Percentiles rank a stretch among this genome's conserved stretches.
Evolutionary conservation across 2,113 vertebrate genomes (phyloP).

Genomic region (Ursus arctos): DNA sequence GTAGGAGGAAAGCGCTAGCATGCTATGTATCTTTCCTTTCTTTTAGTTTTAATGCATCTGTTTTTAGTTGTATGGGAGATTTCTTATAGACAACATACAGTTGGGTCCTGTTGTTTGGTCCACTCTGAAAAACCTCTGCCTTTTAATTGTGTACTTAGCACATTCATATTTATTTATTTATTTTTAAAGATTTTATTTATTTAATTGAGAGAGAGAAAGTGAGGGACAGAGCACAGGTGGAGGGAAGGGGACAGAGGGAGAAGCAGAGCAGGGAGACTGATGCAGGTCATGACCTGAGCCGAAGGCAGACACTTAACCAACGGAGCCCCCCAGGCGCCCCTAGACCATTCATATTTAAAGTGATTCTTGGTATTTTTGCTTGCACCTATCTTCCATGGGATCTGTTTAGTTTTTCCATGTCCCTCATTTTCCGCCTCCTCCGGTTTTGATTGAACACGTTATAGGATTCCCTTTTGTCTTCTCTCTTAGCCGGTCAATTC

Average conservation of each 20-base stretch:
- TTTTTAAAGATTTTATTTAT: background rate
- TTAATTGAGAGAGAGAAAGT: background rate
- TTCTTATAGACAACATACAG: background rate
- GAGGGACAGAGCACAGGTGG: too few species aligned
- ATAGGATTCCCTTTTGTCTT: background rate
- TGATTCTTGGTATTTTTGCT: background rate
- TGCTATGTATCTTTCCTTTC: background rate
- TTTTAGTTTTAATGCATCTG: background rate
- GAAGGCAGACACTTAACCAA: background rate
- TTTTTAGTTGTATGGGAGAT: background rate
- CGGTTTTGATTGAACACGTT: background rate
- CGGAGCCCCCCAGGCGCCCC: too few species aligned
- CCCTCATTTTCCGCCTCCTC: background rate
- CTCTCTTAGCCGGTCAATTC: background rate
- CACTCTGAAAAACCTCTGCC: background rate
- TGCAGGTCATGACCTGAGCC: background rate
- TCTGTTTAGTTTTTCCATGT: background rate
- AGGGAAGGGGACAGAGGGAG: background rate
- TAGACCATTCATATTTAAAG: background rate
- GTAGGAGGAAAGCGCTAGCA: fast-evolving
- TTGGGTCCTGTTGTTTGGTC: background rate
- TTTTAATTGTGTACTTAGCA: background rate
- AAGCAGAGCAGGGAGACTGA: background rate
- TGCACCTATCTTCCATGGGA: background rate
- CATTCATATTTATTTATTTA: background rate